Base-by-base conservation (phyloP, 2,797 vertebrate species). In the Furcifer pardalis region DNA sequence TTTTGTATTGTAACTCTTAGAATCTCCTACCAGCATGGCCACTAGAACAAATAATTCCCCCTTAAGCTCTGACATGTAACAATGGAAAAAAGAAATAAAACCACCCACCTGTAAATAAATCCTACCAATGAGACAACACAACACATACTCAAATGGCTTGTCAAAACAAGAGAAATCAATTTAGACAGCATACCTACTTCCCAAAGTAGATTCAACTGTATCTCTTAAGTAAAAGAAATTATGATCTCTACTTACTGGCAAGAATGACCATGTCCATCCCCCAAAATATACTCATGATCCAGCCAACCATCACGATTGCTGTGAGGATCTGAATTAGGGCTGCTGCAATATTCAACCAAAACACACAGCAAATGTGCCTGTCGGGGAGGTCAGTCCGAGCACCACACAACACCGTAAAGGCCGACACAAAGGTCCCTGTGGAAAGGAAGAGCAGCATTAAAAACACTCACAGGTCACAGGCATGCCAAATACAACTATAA, bases 241-340 rank as follows among this genome's bases (percentile, higher is more conserved):
- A 19, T 0, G 1, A 81, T 30, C 46, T 8, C 78, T 92, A 97
- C 98, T 97, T 95, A 99, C 98, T 99, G 94, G 98, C 98, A 0
- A 99, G 96, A 90, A 99, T 99, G 95, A 99, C 98, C 98, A 99
- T 99, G 96, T 99, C 98, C 98, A 99, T 99, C 71, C 98, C 98
- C 98, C 98, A 99, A 91, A 99, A 99, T 96, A 99, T 99, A 94
- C 98, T 99, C 98, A 99, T 99, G 95, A 99, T 99, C 98, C 98
- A 99, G 80, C 98, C 98, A 76, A 99, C 98, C 98, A 99, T 99
- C 93, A 99, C 97, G 0, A 99, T 97, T 1, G 98, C 98, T 0
- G 98, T 99, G 92, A 98, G 96, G 87, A 99, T 97, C 96, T 99
- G 98, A 94, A 99, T 98, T 91, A 99, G 95, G 7, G 98, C 98